These are phyloP conservation scores for Columbina picui DNA, from an alignment of 2,113 vertebrate genomes.

Conservation along the genomic window DNA sequence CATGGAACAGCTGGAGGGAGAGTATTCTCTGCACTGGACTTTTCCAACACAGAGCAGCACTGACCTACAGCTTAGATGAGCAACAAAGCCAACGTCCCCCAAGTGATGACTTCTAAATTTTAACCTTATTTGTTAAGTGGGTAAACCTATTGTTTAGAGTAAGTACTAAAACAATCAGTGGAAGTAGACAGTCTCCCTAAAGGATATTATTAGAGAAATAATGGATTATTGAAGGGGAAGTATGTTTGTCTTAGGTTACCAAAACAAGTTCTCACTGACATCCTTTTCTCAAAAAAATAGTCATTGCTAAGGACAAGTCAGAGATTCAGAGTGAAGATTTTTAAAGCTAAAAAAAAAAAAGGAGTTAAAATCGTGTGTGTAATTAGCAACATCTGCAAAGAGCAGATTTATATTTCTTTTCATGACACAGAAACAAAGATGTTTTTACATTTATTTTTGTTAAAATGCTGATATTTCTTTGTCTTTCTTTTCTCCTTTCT, in stretches of 20 bases:
- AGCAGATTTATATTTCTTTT: not conserved
- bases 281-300: not conserved
- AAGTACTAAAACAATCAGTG: constrained; percentile 1
- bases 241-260: not conserved
- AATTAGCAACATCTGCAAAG: not conserved
- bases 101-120: not conserved
- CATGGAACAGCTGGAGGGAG: not conserved
- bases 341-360: not conserved
- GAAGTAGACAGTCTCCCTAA: not conserved
- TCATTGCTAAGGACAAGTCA: not conserved
- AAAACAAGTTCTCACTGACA: not conserved
- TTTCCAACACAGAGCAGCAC: not conserved
- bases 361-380: not conserved
- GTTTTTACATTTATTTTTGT: not conserved
- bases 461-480: not conserved
- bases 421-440: not conserved
- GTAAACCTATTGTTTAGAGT: constrained; percentile 15
- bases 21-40: not conserved
- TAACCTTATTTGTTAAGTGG: constrained; percentile 1
- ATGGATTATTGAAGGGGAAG: not conserved
- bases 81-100: not conserved
- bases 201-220: not conserved
- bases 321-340: not conserved
- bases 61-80: not conserved
- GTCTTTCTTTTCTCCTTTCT: not conserved